phyloP scores from a whole-genome alignment of 2,797 vertebrate species.

The Cirrhinus molitorella region DNA sequence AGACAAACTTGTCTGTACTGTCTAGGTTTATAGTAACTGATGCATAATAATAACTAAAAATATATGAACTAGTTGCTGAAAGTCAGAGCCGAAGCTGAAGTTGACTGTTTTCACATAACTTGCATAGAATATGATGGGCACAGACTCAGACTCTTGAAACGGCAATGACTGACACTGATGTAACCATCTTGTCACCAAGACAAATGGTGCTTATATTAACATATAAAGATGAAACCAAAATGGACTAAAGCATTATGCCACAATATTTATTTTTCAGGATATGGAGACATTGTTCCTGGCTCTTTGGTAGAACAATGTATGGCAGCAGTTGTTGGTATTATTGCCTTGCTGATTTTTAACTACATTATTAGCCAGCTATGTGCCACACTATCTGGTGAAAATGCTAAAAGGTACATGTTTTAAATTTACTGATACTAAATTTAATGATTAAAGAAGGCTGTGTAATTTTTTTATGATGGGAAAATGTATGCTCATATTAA shows the following conservation, averaged over 20 bases:
- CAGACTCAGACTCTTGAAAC: too few relatives aligned
- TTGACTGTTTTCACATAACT: too few relatives aligned
- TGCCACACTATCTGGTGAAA: conserved; percentile 52
- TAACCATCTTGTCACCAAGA: too few relatives aligned
- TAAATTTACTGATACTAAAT: not conserved
- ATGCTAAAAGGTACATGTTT: conserved; percentile 52
- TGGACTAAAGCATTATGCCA: not conserved
- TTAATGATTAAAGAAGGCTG: not conserved
- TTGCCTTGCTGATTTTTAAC: conserved; percentile 56
- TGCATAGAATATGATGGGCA: too few relatives aligned
- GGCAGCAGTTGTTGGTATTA: conserved; percentile 26
- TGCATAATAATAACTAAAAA: too few relatives aligned
- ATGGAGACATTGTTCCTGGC: conserved; percentile 52
- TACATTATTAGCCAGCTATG: conserved; percentile 54
- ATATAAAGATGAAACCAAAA: not conserved
- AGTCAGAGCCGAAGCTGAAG: too few relatives aligned
- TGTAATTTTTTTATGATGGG: not conserved
- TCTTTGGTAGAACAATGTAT: conserved; percentile 27
- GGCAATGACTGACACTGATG: too few relatives aligned
- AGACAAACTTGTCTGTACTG: too few relatives aligned
- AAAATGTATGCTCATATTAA: not conserved
- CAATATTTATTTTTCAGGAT: conserved; percentile 44
- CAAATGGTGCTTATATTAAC: too few relatives aligned
- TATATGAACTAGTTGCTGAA: too few relatives aligned
- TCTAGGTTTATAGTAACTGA: too few relatives aligned